Conservation (phyloP, 1,140 invertebrate genomes). For the Pseudobourletiella spinata region DNA sequence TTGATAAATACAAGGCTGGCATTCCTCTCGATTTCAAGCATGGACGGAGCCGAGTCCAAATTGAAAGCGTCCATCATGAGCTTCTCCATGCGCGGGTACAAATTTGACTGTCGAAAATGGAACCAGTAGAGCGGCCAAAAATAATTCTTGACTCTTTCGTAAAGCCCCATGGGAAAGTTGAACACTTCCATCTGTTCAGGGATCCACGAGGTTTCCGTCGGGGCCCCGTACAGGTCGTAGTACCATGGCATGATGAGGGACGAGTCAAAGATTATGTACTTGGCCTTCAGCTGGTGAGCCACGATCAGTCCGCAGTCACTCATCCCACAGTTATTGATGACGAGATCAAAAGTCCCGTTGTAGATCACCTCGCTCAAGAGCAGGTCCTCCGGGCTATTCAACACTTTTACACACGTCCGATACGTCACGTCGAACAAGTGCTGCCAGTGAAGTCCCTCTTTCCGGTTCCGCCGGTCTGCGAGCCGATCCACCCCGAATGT, state of each 20-base stretch:
- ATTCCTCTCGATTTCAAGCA: slow-evolving; percentile 21
- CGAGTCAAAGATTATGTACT: slow-evolving; percentile 16
- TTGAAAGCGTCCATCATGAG: slow-evolving; percentile 1
- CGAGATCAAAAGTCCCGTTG: slow-evolving; percentile 17
- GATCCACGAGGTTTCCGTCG: slow-evolving; percentile 14
- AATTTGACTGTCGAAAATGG: neutral
- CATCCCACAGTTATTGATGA: slow-evolving; percentile 13
- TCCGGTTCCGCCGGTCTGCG: neutral
- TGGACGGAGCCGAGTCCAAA: slow-evolving; percentile 5
- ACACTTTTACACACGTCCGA: slow-evolving; percentile 7
- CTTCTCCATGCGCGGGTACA: slow-evolving; percentile 12
- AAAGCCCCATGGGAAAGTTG: slow-evolving; percentile 19
- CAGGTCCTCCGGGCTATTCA: slow-evolving; percentile 1
- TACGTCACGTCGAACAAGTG: slow-evolving; percentile 1
- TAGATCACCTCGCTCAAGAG: slow-evolving; percentile 3
- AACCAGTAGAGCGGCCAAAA: slow-evolving; percentile 10
- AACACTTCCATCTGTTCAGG: neutral
- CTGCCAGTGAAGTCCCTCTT: slow-evolving; percentile 7
- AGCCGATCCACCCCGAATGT: slow-evolving; percentile 6
- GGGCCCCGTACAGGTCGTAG: slow-evolving; percentile 19
- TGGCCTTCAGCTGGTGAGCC: slow-evolving; percentile 52
- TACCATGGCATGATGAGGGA: slow-evolving; percentile 17
- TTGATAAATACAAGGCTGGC: slow-evolving; percentile 20
- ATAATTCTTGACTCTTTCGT: slow-evolving; percentile 10
- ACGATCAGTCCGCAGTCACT: slow-evolving; percentile 49